Conservation (phyloP, 2,113 vertebrate species). For the Panthera tigris region DNA sequence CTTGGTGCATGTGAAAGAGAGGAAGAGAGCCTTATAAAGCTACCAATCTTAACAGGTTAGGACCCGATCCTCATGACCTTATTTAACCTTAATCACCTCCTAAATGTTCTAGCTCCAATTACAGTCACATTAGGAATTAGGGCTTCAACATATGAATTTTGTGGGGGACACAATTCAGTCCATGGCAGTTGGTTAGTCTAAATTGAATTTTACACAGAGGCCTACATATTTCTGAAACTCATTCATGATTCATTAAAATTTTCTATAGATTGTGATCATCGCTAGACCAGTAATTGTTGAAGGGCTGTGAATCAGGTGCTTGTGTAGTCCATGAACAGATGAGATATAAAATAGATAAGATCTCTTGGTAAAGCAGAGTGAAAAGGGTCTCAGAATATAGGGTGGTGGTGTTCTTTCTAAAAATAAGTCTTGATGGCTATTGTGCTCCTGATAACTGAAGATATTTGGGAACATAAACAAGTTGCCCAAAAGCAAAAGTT, state of each 20-base stretch:
- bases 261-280: constrained; percentile 67
- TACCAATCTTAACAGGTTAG: background rate
- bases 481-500: constrained; percentile 11
- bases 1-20: background rate
- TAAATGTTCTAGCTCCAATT: background rate
- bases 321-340: constrained; percentile 72
- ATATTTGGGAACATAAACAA: constrained; percentile 45
- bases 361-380: constrained; percentile 54
- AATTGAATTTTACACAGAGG: background rate
- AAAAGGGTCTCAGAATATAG: constrained; percentile 68
- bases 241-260: background rate
- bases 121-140: background rate
- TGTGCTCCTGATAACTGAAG: constrained; percentile 47
- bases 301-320: constrained; percentile 73
- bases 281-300: constrained; percentile 61
- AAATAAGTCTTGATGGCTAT: constrained; percentile 69
- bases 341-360: constrained; percentile 69
- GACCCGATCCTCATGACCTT: background rate
- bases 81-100: background rate
- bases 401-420: constrained; percentile 66
- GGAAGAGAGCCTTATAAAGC: background rate
- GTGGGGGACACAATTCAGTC: background rate
- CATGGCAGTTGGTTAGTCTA: background rate
- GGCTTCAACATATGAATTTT: background rate
- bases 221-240: background rate